Conservation (phyloP, 2,113 vertebrate genomes). For the Oceanites oceanicus region DNA sequence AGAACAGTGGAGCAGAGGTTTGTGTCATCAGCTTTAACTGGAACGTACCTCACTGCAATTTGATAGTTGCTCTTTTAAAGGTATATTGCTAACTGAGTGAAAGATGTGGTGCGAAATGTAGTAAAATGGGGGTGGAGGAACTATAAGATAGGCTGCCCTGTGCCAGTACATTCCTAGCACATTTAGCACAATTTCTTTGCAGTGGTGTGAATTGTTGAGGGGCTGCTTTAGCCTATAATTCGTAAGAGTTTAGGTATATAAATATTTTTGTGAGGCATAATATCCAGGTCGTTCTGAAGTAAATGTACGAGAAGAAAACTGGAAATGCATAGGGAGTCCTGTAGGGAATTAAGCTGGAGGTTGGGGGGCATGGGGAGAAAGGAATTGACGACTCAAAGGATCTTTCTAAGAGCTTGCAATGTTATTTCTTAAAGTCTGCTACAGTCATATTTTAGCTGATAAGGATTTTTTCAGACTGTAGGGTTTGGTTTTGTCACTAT, state of each 20-base stretch:
- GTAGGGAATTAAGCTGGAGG: background rate
- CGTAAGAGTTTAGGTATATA: background rate
- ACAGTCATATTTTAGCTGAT: background rate
- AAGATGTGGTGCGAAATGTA: background rate
- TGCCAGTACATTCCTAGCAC: background rate
- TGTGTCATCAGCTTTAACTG: background rate
- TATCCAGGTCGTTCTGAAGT: background rate
- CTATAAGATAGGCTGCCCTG: background rate
- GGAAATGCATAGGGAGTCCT: background rate
- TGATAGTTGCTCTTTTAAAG: background rate
- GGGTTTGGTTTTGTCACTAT: background rate
- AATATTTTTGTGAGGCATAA: background rate
- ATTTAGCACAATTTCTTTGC: background rate
- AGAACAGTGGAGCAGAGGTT: background rate
- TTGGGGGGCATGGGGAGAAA: background rate
- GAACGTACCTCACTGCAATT: background rate
- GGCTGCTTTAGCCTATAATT: background rate
- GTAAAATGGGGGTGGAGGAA: background rate
- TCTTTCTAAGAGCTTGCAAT: background rate
- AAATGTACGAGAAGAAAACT: background rate
- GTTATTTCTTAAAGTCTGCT: background rate
- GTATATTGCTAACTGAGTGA: background rate
- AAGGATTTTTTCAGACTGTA: background rate
- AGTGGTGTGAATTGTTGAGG: background rate
- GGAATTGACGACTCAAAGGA: background rate